Percentiles rank a stretch among this genome's conserved stretches.
Evolutionary conservation across 2,113 vertebrate genomes (phyloP).

Genomic region (Actinemys pallida): DNA sequence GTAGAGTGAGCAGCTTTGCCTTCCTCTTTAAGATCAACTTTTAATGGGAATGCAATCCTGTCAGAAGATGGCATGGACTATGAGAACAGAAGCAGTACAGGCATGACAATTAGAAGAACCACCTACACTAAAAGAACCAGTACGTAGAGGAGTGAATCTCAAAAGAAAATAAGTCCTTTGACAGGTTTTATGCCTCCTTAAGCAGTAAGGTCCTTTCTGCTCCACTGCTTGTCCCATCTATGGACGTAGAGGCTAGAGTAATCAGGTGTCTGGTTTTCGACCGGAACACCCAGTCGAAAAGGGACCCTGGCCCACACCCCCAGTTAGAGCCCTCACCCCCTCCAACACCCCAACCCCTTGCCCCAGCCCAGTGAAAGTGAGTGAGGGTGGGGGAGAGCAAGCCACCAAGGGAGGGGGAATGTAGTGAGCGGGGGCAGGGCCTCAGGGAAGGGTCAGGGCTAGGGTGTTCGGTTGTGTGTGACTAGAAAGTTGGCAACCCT

Average conservation of each 20-base stretch:
- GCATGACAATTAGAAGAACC: background rate
- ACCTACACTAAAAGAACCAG: background rate
- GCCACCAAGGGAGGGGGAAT: too few species aligned
- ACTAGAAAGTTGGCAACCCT: too few species aligned
- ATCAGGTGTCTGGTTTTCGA: too few species aligned
- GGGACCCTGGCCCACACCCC: too few species aligned
- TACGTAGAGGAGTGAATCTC: background rate
- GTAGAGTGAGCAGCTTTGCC: background rate
- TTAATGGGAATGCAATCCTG: background rate
- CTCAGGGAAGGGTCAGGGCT: too few species aligned
- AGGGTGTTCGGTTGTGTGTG: too few species aligned
- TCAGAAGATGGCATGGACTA: background rate
- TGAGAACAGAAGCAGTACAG: background rate
- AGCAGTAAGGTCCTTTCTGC: constrained; percentile 61
- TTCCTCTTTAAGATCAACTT: background rate
- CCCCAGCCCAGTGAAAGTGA: too few species aligned
- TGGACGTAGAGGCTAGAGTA: constrained; percentile 34
- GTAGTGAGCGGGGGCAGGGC: too few species aligned
- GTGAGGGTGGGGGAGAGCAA: too few species aligned
- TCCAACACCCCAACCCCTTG: too few species aligned
- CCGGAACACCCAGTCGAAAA: too few species aligned
- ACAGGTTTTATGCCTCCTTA: constrained; percentile 40
- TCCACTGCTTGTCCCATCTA: constrained; percentile 64
- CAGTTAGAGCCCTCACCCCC: too few species aligned
- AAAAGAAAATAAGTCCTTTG: constrained; percentile 19